Percentiles rank a stretch among this genome's conserved stretches.
Evolutionary conservation across 1,140 invertebrate species (phyloP).

Genomic region (Aphelenchoides fujianensis): DNA sequence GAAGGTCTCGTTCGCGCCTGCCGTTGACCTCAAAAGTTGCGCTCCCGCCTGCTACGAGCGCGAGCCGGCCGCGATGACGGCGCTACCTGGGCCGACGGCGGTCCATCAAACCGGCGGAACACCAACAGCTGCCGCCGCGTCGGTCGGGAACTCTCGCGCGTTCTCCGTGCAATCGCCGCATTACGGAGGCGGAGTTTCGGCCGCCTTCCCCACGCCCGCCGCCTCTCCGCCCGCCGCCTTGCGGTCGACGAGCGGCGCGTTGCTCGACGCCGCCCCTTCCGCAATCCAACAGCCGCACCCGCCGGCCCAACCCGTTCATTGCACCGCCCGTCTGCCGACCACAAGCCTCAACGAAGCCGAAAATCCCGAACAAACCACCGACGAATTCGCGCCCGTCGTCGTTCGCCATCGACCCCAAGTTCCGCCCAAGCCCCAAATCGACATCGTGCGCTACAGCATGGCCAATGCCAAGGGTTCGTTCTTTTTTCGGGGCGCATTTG

Average conservation of each 20-base stretch:
- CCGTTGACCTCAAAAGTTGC: neutral
- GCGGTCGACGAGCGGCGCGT: neutral
- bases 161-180: neutral
- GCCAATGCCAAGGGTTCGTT: constrained; percentile 51
- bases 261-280: neutral
- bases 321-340: neutral
- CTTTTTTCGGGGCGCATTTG: constrained; percentile 19
- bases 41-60: neutral
- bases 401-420: constrained; percentile 29
- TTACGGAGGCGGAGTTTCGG: neutral
- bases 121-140: neutral
- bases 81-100: neutral
- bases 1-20: neutral
- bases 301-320: constrained; percentile 2
- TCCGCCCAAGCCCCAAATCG: constrained; percentile 50
- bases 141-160: neutral
- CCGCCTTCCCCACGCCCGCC: no score
- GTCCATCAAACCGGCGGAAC: neutral
- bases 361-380: neutral
- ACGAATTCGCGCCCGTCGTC: neutral
- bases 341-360: neutral
- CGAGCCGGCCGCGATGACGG: neutral
- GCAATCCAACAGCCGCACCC: no score
- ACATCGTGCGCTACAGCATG: constrained; percentile 51
- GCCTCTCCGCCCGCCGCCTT: neutral